phyloP scores from a whole-genome alignment of 2,888 invertebrate species.

The Caenorhabditis macrosperma region DNA sequence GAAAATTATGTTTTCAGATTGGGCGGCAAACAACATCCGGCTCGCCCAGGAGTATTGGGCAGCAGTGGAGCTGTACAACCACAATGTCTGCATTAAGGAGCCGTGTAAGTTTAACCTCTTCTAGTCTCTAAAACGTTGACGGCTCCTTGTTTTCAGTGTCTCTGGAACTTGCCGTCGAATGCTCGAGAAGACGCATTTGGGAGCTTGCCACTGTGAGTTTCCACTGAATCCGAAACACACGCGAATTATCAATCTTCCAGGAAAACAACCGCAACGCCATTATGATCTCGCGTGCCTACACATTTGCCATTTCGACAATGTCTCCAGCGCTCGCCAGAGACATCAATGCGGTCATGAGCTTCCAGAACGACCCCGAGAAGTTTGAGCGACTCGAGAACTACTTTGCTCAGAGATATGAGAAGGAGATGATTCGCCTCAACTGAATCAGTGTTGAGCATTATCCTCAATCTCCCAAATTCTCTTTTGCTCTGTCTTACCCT shows the following conservation, averaged over 20 bases:
- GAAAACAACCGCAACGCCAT: neutral
- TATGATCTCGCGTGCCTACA: neutral
- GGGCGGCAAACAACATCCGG: too few relatives aligned
- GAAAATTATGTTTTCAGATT: too few relatives aligned
- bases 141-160: neutral
- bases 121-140: too few relatives aligned
- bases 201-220: neutral
- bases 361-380: neutral
- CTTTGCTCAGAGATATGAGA: neutral
- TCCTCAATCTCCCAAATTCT: neutral
- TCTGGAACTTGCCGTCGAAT: neutral
- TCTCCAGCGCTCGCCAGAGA: neutral
- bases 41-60: too few relatives aligned
- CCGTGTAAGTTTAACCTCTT: neutral
- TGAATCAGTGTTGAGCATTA: too few relatives aligned
- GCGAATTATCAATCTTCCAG: too few relatives aligned
- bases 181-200: neutral
- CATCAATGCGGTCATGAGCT: conserved; percentile 1
- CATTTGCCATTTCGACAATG: neutral
- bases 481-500: neutral
- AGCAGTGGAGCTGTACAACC: too few relatives aligned
- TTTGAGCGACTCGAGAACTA: neutral
- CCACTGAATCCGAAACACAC: too few relatives aligned
- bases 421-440: neutral
- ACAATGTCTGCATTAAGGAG: neutral